Base-by-base conservation (phyloP, 1,140 invertebrate genomes). In the Temnothorax longispinosus region DNA sequence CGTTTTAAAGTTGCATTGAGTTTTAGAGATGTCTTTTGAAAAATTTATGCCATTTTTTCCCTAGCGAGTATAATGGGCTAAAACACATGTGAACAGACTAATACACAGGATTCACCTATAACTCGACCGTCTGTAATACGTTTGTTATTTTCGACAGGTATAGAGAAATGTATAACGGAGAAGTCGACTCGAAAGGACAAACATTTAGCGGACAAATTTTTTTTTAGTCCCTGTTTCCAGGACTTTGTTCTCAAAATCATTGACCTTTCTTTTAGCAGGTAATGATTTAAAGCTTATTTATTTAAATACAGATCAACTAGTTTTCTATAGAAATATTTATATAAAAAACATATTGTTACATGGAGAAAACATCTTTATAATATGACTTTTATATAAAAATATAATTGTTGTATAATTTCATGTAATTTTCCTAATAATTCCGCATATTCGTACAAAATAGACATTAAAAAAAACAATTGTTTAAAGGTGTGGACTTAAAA, bases 311-410 rank as follows among this genome's bases (percentile, higher is more conserved):
- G 6, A 35, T 15, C 0, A 11, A 27, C 27, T 41, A 65, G 4
- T 65, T 65, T 41, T 65, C 3, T 65, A 41, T n/a, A n/a, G 18
- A 41, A 41, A 41, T 65, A 41, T 65, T 65, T 65, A 65, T 27
- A 27, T 27, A 65, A 65, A 38, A 65, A 65, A 18, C 18, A 27
- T 62, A 62, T 62, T 27, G 21, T 38, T 41, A 65, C 8, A 41
- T 65, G 13, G 13, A 64, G 13, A 64, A 64, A 38, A 62, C 0
- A 7, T 64, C 6, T 41, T 65, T 41, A 27, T 27, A 27, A n/a
- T 65, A 41, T 41, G 38, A 65, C 11, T 54, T 38, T 65, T 62
- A 18, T 65, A 38, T 65, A 38, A 65, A 65, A 65, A 65, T 65
- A 1, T 27, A 27, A 38, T 64, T 35, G 18, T n/a, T 7, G 4